Evolutionary conservation across 2,888 invertebrate genomes (phyloP), one percentile per base, ranked within the genome.

Genomic region (Minunthozetes semirufus): DNA sequence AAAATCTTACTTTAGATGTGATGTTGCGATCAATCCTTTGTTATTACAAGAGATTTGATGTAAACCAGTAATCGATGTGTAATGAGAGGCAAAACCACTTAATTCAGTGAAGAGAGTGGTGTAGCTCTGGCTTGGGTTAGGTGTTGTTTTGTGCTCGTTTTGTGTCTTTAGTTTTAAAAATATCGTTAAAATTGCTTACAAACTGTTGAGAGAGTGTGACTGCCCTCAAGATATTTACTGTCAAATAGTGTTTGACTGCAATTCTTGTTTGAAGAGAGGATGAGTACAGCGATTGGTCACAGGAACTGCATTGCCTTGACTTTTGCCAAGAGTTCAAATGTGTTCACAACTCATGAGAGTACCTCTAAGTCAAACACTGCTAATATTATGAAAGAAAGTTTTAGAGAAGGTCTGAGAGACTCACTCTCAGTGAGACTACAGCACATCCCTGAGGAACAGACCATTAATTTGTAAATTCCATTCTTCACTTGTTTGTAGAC

Each of bases 141-240:
- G 70, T 70, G 15, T 25, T 48, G 46, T 70, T 42, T 70, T 25
- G 48, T 15, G 5, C 19, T 22, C 2, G 22, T 48, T 70, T 48
- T 19, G 9, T 15, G 22, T 25, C 70, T 19, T 22, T 33, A 29
- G 19, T n/a, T 70, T 70, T 25, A 48, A 70, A 70, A 70, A 46
- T 70, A 70, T 46, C 70, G 70, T 70, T 70, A 70, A 48, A 68
- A 48, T 42, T 25, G 25, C 25, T 70, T 70, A 70, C 68, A 70
- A 70, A 70, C 70, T 70, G 70, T 70, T 70, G 70, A 70, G 70
- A 48, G 70, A 70, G 70, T 70, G 70, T 70, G 42, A 70, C 46
- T 66, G 63, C 63, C 70, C 70, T 70, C 48, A 70, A 70, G 70
- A 38, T 70, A 70, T 70, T 68, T 70, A 48, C 70, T 33, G 19